phyloP scores from a whole-genome alignment of 2,888 invertebrate species.

The Bruchidius siliquastri region DNA sequence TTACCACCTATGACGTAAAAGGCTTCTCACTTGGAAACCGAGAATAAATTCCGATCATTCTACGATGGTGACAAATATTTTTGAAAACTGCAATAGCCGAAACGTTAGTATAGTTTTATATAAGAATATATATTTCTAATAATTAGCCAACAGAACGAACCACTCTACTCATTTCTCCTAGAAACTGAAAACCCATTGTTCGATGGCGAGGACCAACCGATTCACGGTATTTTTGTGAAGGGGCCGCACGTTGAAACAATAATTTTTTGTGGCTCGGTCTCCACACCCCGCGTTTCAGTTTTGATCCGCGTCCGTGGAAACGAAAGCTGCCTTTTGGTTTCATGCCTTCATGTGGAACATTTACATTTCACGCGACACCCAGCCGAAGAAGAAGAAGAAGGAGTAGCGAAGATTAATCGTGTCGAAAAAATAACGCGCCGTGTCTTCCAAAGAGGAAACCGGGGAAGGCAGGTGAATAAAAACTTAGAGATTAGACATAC shows the following conservation, averaged over 20 bases:
- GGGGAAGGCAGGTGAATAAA: neutral
- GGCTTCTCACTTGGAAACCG: too few species aligned
- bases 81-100: too few species aligned
- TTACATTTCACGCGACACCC: neutral
- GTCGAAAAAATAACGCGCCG: neutral
- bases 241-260: neutral
- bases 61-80: too few species aligned
- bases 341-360: neutral
- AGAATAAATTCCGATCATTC: too few species aligned
- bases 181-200: neutral
- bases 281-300: neutral
- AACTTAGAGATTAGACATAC: neutral
- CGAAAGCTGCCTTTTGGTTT: neutral
- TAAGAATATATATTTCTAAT: neutral
- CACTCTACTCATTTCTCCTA: neutral
- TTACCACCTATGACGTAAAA: too few species aligned
- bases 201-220: neutral
- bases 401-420: neutral
- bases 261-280: neutral
- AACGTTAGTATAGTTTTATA: too few species aligned
- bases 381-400: neutral
- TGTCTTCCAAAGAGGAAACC: neutral
- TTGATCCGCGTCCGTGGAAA: neutral
- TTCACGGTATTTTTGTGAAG: neutral
- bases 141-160: slow-evolving; percentile 22